Evolutionary conservation across 2,113 vertebrate species (phyloP), one percentile per base, ranked within the genome.

Genomic region (Corapipo altera): DNA sequence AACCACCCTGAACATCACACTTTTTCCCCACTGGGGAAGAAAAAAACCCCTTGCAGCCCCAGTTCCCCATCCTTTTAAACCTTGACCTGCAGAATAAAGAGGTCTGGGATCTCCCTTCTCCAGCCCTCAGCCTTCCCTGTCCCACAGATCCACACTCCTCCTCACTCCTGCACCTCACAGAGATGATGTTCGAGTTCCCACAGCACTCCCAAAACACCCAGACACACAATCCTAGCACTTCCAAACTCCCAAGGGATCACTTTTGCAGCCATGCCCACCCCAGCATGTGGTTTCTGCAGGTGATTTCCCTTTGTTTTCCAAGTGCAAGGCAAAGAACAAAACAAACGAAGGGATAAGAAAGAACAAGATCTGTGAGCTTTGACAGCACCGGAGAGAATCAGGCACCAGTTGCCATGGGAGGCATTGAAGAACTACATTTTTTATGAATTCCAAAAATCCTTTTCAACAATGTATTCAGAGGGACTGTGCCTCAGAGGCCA

Each of bases 151-250:
- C 5, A 4, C 1, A 3, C 20, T 73, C 30, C 11, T 46, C 33
- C 54, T 35, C 6, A 0, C 15, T 19, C 22, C 54, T 11, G n/a
- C 4, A 3, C 46, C 21, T 65, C 2, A 1, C 66, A 30, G 46
- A 26, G 43, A 9, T 0, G 2, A 41, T 8, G 14, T 22, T 3
- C 1, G 0, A 52, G 12, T 3, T 67, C 23, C 33, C 35, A 24
- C 1, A 5, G 58, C 3, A 0, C 37, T 35, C 44, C 62, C 44
- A 18, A 23, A 28, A 22, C 21, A 12, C 57, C 58, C 58, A 35
- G 22, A 12, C 3, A 7, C 1, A 5, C 12, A 18, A 24, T 12
- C 35, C 77, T 6, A 11, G 30, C 2, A 0, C 4, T 28, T 12
- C 69, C 82, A 46, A 12, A 8, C 35, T 10, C 35, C 39, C 58